Base-by-base conservation (phyloP, 64 coral and sea anemone species). In the Montipora efflorescens region DNA sequence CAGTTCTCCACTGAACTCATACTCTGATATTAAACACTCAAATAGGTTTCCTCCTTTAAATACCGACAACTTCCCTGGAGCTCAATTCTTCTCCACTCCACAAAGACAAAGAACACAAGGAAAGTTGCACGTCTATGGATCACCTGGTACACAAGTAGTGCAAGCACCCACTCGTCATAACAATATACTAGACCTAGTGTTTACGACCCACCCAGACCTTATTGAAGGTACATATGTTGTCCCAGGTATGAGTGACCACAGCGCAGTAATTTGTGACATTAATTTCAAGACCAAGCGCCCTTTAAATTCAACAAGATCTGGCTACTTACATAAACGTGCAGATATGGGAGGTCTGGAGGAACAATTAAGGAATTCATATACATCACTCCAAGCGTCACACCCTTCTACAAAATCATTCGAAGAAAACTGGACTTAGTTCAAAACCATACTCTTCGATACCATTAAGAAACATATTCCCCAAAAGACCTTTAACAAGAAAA, bases 191-290 rank as follows among this genome's bases (percentile, higher is more conserved):
- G 80, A 95, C 11, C 57, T n/a, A 8, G 70, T 90, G 8, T 95
- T 95, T 21, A 90, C 53, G 25, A 95, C 87, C 11, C 93, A 85
- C 69, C 93, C 87, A 23, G 93, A 94, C 18, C 87, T 90, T 90
- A 46, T 90, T 10, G 78, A 94, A 12, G 8, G 82, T 47, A 82
- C 88, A 50, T 59, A 89, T 18, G 79, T 82, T 95, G 87, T 95
- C 48, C 93, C 87, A 78, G 93, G 93, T 16, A 95, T 95, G 70
- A 95, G 87, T 61, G 92, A 94, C 53, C 92, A 93, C 36, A 88
- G 6, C 44, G 92, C 92, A 19, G 92, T 89, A 62, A 74, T 82
- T 47, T 94, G 83, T 75, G 92, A 94, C 74, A 72, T 80, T 50
- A 94, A 89, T 14, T 3, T 94, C 79, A 87, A 95, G 62, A 58